Evolutionary conservation across 2,888 invertebrate species (phyloP).

Genomic region (Hemicrepidius hirtus): DNA sequence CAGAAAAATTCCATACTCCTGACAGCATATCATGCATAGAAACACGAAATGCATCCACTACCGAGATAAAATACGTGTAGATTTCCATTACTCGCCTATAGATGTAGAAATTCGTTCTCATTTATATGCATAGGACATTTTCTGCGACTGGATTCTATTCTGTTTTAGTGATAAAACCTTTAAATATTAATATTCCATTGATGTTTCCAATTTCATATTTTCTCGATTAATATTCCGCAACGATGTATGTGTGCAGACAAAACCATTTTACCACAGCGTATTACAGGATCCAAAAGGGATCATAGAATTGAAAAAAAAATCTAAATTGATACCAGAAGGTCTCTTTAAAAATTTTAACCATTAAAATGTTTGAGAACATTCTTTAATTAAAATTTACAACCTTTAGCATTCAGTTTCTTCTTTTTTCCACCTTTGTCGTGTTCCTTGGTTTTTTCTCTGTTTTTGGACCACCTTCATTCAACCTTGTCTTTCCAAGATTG

Average conservation of each 20-base stretch:
- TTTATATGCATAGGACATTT: constrained; percentile 65
- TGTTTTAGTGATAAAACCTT: constrained; percentile 55
- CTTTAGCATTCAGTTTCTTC: no score
- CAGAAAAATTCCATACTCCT: constrained; percentile 24
- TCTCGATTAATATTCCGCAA: constrained; percentile 40
- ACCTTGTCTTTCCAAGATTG: no score
- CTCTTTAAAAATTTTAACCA: no score
- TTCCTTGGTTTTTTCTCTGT: no score
- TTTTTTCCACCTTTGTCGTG: no score
- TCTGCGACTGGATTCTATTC: constrained; percentile 59
- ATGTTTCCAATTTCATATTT: constrained; percentile 53
- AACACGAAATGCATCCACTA: constrained; percentile 36
- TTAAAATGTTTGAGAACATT: no score
- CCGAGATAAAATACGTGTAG: constrained; percentile 22
- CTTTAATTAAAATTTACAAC: no score
- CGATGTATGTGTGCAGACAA: constrained; percentile 31
- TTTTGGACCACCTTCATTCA: no score
- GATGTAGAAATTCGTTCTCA: constrained; percentile 51
- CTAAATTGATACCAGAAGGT: no score
- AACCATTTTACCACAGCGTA: neutral
- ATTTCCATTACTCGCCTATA: constrained; percentile 41
- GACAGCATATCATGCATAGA: constrained; percentile 38
- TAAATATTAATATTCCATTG: constrained; percentile 61
- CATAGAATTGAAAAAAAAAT: no score
- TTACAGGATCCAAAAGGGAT: no score